These are phyloP conservation scores for Oceanites oceanicus DNA, from an alignment of 2,113 vertebrate genomes.

Conservation along the genomic window DNA sequence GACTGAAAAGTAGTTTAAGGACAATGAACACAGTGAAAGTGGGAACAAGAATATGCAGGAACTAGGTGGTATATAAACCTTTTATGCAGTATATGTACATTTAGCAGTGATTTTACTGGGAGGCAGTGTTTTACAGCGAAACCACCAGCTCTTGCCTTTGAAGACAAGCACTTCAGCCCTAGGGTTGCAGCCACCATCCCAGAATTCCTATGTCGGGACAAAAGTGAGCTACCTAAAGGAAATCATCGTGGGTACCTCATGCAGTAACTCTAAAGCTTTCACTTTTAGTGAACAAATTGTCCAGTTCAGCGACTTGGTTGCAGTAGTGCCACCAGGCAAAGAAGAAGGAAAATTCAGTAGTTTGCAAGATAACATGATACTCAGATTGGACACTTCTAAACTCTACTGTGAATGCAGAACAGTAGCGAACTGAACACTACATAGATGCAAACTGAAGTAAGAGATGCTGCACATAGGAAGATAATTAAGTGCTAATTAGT, in stretches of 20 bases:
- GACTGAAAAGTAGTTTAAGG: not conserved
- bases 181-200: not conserved
- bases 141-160: not conserved
- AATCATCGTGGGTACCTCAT: not conserved
- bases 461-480: not conserved
- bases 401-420: not conserved
- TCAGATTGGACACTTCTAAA: not conserved
- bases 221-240: not conserved
- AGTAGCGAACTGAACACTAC: not conserved
- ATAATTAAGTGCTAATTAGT: not conserved
- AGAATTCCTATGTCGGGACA: not conserved
- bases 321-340: not conserved
- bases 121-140: not conserved
- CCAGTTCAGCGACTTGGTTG: fast-evolving
- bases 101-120: not conserved
- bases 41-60: not conserved
- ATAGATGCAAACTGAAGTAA: not conserved
- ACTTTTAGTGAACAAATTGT: not conserved
- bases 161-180: not conserved
- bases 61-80: not conserved
- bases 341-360: not conserved
- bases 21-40: not conserved
- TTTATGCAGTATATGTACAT: not conserved
- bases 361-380: not conserved
- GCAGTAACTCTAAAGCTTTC: not conserved